These are phyloP conservation scores for Andrena fulva DNA, from an alignment of 2,888 invertebrate genomes.

Conservation along the genomic window DNA sequence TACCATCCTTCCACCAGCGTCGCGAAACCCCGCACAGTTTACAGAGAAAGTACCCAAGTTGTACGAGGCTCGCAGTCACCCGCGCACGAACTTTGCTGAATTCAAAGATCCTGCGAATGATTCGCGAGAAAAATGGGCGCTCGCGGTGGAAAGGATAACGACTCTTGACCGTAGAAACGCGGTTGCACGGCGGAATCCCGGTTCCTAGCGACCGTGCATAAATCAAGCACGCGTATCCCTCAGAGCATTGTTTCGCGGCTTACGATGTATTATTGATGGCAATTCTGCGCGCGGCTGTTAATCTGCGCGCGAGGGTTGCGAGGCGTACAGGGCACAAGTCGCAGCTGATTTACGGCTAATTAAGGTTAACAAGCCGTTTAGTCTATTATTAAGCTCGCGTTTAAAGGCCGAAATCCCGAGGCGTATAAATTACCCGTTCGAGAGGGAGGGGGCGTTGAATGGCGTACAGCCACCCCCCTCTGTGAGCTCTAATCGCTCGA, in stretches of 20 bases:
- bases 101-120: no score
- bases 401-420: conserved; percentile 74
- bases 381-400: conserved; percentile 79
- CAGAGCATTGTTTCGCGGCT: conserved; percentile 64
- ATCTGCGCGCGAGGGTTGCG: conserved; percentile 49
- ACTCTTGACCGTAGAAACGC: no score
- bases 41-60: no score
- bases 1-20: not conserved
- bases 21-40: not conserved
- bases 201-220: conserved; percentile 56
- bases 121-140: no score
- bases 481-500: conserved; percentile 76
- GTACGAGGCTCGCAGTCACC: no score
- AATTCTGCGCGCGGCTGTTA: conserved; percentile 62
- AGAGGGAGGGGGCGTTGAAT: conserved; percentile 54
- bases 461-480: conserved; percentile 65
- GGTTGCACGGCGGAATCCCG: conserved; percentile 41
- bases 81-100: no score
- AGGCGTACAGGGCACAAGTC: conserved; percentile 32
- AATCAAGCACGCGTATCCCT: conserved; percentile 53
- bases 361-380: conserved; percentile 82
- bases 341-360: conserved; percentile 82
- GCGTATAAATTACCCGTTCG: conserved; percentile 75
- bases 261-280: conserved; percentile 69
- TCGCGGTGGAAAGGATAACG: no score